Conservation (phyloP, 1,140 invertebrate genomes). For the Drosophila cardini region DNA sequence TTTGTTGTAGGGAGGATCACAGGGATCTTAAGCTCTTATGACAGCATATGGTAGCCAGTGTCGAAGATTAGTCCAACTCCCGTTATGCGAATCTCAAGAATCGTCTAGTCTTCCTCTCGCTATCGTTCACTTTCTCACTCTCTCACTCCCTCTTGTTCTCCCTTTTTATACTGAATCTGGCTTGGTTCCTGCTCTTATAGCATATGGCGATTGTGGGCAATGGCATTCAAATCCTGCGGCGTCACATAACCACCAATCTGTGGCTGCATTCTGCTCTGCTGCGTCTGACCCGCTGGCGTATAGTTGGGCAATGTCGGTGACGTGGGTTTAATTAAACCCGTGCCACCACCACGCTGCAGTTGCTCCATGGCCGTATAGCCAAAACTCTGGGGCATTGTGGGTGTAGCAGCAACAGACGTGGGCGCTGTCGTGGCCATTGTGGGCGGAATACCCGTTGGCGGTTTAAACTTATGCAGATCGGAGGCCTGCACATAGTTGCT, state of each 20-base stretch:
- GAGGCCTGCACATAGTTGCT: conserved; percentile 68
- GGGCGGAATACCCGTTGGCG: conserved; percentile 17
- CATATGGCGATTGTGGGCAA: conserved; percentile 71
- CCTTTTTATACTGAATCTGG: too few species aligned
- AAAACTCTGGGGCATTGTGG: conserved; percentile 21
- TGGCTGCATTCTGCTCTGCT: conserved; percentile 43
- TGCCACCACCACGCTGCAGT: conserved; percentile 40
- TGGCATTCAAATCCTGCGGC: conserved; percentile 66
- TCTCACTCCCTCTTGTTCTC: too few species aligned
- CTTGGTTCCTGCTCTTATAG: conserved; percentile 38
- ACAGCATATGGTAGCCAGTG: too few species aligned
- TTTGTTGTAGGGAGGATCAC: too few species aligned
- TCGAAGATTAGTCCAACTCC: too few species aligned
- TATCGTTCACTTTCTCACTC: too few species aligned
- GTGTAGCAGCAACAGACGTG: not conserved
- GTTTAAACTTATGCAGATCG: conserved; percentile 66
- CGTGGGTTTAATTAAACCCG: conserved; percentile 57
- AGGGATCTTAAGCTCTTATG: too few species aligned
- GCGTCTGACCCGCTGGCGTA: not conserved
- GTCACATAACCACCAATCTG: conserved; percentile 71
- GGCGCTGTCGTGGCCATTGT: not conserved
- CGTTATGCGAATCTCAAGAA: too few species aligned
- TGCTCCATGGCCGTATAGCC: conserved; percentile 75
- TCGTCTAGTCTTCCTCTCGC: too few species aligned
- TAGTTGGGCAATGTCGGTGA: conserved; percentile 10